Evolutionary conservation across 2,797 vertebrate species (phyloP).

Genomic region (Catharus ustulatus): DNA sequence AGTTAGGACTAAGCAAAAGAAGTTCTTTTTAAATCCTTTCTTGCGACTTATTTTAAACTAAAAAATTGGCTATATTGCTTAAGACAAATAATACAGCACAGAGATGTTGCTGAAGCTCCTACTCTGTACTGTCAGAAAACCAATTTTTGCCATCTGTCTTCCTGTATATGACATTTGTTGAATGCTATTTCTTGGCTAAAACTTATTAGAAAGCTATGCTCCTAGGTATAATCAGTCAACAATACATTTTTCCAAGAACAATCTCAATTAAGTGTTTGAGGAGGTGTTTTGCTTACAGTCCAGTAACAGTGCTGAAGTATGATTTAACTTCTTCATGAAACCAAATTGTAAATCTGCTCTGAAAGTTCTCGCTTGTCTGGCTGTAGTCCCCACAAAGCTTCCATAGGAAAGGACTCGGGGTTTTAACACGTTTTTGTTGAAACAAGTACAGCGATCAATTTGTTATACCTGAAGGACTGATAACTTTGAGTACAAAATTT

Average conservation of each 20-base stretch:
- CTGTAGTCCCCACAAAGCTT: background rate
- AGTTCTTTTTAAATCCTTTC: background rate
- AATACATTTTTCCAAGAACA: background rate
- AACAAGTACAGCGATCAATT: background rate
- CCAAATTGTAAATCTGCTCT: background rate
- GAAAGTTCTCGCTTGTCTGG: background rate
- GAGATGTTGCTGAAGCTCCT: background rate
- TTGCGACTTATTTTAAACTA: background rate
- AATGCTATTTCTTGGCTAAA: background rate
- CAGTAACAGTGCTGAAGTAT: background rate
- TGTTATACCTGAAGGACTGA: background rate
- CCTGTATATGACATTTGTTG: background rate
- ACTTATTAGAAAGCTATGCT: background rate
- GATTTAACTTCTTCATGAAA: background rate
- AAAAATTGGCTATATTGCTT: background rate
- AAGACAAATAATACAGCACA: background rate
- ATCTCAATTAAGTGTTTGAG: background rate
- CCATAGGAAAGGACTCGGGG: background rate
- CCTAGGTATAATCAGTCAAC: background rate
- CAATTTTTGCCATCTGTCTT: background rate
- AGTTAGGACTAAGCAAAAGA: background rate
- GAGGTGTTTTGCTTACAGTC: background rate
- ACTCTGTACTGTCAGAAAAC: background rate
- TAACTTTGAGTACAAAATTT: background rate
- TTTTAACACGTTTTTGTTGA: background rate